These are phyloP conservation scores for Cyphotilapia sp. DNA, from an alignment of 2,113 vertebrate genomes.

Conservation along the genomic window DNA sequence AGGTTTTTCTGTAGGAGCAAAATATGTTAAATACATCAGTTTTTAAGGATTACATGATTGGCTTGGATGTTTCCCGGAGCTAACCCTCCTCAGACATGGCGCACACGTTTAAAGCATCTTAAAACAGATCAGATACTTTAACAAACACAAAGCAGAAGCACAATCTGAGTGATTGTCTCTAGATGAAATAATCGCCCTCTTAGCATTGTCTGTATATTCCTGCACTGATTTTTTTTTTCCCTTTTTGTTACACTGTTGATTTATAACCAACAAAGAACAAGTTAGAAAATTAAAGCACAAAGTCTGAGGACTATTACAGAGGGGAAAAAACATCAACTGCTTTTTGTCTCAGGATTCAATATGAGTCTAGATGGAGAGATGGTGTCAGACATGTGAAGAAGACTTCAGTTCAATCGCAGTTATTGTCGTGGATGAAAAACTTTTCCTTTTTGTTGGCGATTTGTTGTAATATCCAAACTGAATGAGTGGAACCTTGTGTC, in stretches of 20 bases:
- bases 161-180: constrained; percentile 78
- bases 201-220: constrained; percentile 83
- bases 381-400: constrained; percentile 17
- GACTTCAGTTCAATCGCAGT: constrained; percentile 17
- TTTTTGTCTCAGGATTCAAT: constrained; percentile 92
- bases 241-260: constrained; percentile 76
- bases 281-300: constrained; percentile 87
- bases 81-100: constrained; percentile 13
- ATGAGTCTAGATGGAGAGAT: constrained; percentile 57
- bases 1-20: constrained; percentile 75
- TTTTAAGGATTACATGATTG: constrained; percentile 9
- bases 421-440: not conserved
- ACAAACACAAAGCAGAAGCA: constrained; percentile 46
- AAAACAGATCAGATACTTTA: constrained; percentile 7
- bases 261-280: constrained; percentile 68
- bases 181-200: constrained; percentile 74
- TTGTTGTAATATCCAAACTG: constrained; percentile 32
- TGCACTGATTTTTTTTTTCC: constrained; percentile 76
- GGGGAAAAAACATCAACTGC: constrained; percentile 80
- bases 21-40: constrained; percentile 83
- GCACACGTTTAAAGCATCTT: not conserved
- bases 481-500: constrained; percentile 41
- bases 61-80: constrained; percentile 30
- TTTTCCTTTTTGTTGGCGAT: constrained; percentile 7
- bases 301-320: constrained; percentile 79